Conservation (phyloP, 2,797 vertebrate species). For the Amblyraja radiata region DNA sequence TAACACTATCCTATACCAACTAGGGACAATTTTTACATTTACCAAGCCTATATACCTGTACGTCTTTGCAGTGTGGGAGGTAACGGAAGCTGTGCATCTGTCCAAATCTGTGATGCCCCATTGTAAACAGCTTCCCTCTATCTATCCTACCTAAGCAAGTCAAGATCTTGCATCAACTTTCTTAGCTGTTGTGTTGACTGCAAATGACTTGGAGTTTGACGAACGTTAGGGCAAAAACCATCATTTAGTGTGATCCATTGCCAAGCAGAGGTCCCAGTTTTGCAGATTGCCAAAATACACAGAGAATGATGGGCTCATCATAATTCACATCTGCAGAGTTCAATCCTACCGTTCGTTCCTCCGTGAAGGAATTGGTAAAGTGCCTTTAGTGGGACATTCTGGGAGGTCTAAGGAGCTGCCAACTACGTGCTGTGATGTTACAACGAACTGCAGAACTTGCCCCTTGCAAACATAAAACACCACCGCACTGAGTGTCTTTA, state of each 20-base stretch:
- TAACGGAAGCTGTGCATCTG: too few species aligned
- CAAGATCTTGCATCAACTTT: too few species aligned
- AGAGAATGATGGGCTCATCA: not conserved
- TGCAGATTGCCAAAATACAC: not conserved
- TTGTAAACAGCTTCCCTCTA: too few species aligned
- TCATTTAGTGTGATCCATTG: not conserved
- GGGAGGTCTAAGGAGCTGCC: not conserved
- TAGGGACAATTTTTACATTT: too few species aligned
- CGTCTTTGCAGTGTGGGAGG: too few species aligned
- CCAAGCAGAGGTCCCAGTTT: not conserved
- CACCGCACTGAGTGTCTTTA: not conserved
- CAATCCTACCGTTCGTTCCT: not conserved
- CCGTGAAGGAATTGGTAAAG: not conserved
- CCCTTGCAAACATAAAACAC: not conserved
- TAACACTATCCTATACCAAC: too few species aligned
- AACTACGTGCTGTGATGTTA: not conserved
- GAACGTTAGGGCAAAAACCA: too few species aligned
- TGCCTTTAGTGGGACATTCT: conserved; percentile 7
- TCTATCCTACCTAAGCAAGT: too few species aligned
- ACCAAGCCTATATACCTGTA: too few species aligned
- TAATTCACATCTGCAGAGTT: conserved; percentile 26
- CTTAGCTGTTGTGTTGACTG: too few species aligned
- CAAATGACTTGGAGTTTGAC: not conserved
- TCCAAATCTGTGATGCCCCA: too few species aligned
- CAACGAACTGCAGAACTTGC: not conserved